These are phyloP conservation scores for Cyanoliseus patagonus DNA, from an alignment of 2,113 vertebrate species.

Conservation along the genomic window DNA sequence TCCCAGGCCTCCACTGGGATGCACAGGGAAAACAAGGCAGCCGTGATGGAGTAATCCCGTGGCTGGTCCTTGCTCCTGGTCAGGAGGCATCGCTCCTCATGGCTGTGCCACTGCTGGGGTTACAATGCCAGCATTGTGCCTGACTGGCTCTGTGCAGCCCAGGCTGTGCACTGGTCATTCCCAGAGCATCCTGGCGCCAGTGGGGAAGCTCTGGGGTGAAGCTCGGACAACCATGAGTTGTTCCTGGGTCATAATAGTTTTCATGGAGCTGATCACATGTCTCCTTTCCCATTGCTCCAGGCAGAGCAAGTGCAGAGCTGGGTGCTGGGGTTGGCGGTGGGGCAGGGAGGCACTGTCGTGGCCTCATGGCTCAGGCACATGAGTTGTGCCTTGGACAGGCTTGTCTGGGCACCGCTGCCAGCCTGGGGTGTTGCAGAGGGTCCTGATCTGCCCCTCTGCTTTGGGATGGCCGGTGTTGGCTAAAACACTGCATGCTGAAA, in stretches of 20 bases:
- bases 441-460: rapidly evolving
- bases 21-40: neutral
- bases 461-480: rapidly evolving
- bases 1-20: neutral
- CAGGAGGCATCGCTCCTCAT: rapidly evolving
- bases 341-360: neutral
- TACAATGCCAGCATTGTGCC: neutral
- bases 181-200: neutral
- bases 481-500: neutral
- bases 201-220: neutral
- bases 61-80: rapidly evolving
- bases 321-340: rapidly evolving
- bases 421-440: neutral
- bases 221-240: neutral
- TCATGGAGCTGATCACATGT: neutral
- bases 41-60: neutral
- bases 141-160: rapidly evolving
- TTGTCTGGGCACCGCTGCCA: rapidly evolving
- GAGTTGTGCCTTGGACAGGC: neutral
- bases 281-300: constrained; percentile 2
- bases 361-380: neutral
- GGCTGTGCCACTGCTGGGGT: rapidly evolving
- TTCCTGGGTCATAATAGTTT: neutral
- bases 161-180: neutral
- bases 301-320: neutral